Evolutionary conservation across 1,140 invertebrate species (phyloP), one percentile per base, ranked within the genome.

Genomic region (Nixonia krombeini): DNA sequence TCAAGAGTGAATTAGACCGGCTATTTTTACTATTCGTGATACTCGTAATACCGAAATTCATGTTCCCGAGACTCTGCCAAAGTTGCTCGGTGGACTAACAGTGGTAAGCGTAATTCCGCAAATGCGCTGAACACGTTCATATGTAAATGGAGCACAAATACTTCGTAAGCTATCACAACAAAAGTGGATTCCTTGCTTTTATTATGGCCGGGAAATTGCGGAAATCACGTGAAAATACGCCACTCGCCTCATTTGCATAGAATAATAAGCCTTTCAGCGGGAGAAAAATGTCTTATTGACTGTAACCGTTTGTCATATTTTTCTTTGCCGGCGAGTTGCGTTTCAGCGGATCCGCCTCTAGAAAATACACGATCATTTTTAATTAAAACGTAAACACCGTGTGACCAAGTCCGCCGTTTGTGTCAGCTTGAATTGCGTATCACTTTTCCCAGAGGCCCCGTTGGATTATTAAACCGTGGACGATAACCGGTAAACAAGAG

Each of bases 121-220:
- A 49, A 49, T 49, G 46, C 33, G 45, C 31, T 41, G 35, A 57
- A 49, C 53, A 49, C 45, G 28, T 57, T n/a, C 45, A 49, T 49
- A 57, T 57, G 53, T 49, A 57, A 49, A 47, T 57, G 38, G 44
- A 57, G 45, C 38, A 49, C 35, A 49, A 57, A 57, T 41, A 41
- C 37, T 57, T 26, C 21, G 37, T 42, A 49, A 57, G 53, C 25
- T 46, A 56, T 47, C 44, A 35, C 35, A 56, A 47, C 46, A 49
- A 26, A 25, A 49, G 46, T 35, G 28, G 37, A 16, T 47, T 49
- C 29, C 5, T 41, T 49, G 44, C 35, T 57, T 57, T 57, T 47
- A 49, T 42, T 57, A 25, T 40, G 26, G 33, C 8, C 23, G 6
- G 26, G 35, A 49, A 57, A 41, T 49, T 29, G 35, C 26, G 17